Percentiles rank a stretch among this genome's conserved stretches.
phyloP scores from a whole-genome alignment of 2,797 vertebrate species.

The Pangasius djambal region DNA sequence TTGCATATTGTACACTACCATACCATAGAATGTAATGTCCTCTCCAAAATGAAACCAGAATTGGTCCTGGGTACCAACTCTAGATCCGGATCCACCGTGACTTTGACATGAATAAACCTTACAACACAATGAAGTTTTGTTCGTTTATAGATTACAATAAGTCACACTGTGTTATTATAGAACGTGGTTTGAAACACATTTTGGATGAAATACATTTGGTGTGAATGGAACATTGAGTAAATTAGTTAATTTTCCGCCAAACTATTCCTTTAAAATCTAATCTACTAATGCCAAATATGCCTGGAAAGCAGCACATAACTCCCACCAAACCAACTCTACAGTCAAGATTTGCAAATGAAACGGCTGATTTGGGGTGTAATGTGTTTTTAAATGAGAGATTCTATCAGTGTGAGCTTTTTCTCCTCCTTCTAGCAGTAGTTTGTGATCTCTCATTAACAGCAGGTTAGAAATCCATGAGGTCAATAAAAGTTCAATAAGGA shows the following conservation, averaged over 20 bases:
- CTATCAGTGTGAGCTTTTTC: slow-evolving; percentile 19
- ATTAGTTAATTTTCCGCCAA: not conserved
- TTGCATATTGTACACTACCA: not conserved
- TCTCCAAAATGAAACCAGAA: not conserved
- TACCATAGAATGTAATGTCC: not conserved
- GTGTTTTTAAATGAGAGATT: slow-evolving; percentile 34
- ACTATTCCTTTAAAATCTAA: not conserved
- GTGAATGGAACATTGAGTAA: not conserved
- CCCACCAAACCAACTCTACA: not conserved
- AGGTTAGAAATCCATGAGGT: slow-evolving; percentile 35
- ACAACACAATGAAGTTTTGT: too few relatives aligned
- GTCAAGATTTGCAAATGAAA: not conserved
- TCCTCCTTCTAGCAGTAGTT: slow-evolving; percentile 14
- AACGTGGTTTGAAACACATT: not conserved
- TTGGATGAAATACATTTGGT: not conserved
- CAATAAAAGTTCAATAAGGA: slow-evolving; percentile 29
- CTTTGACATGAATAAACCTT: not conserved
- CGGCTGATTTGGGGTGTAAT: slow-evolving; percentile 19
- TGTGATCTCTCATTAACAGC: slow-evolving; percentile 31
- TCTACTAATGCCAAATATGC: not conserved
- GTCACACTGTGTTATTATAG: not conserved
- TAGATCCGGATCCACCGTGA: not conserved
- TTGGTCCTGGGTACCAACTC: not conserved
- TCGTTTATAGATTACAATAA: not conserved
- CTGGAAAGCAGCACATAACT: not conserved